A percentile compares a stretch with the other conserved stretches of the same genome.
These are phyloP conservation scores for Eucera pruinosa DNA, from an alignment of 2,888 invertebrate genomes.

Conservation along the genomic window DNA sequence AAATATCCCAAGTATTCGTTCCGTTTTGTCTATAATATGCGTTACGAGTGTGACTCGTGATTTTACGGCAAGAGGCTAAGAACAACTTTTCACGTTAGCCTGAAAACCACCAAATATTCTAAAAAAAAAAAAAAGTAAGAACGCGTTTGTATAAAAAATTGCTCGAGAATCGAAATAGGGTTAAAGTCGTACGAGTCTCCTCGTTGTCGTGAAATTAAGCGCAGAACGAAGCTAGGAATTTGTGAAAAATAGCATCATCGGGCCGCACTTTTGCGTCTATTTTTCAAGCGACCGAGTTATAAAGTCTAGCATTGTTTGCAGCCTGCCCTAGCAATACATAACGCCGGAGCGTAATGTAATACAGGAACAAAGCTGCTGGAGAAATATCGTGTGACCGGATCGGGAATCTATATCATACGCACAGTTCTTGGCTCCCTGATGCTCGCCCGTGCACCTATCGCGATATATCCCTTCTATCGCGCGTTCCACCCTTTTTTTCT, in stretches of 20 bases:
- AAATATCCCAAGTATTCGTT: too few relatives aligned
- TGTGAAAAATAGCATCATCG: constrained; percentile 11
- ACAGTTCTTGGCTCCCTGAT: constrained; percentile 65
- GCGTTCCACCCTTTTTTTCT: constrained; percentile 28
- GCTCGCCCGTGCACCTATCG: constrained; percentile 31
- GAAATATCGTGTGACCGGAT: constrained; percentile 78
- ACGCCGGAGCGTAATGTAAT: constrained; percentile 74
- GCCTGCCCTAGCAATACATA: constrained; percentile 57
- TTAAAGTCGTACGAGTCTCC: too few relatives aligned
- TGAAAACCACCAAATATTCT: too few relatives aligned
- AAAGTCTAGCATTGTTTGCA: constrained; percentile 71
- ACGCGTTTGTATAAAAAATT: too few relatives aligned
- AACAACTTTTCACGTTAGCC: too few relatives aligned
- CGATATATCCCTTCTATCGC: background rate
- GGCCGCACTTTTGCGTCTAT: constrained; percentile 37
- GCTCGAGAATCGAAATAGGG: too few relatives aligned
- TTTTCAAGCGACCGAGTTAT: constrained; percentile 53
- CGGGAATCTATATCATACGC: constrained; percentile 73
- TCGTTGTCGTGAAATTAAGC: constrained; percentile 4
- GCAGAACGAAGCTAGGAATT: background rate
- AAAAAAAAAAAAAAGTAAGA: too few relatives aligned
- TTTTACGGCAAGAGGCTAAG: too few relatives aligned
- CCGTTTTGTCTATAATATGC: too few relatives aligned
- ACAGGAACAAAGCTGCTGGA: constrained; percentile 76
- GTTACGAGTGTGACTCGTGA: too few relatives aligned